Conservation (phyloP, 2,888 invertebrate genomes). For the Pristionchus arcanus region DNA sequence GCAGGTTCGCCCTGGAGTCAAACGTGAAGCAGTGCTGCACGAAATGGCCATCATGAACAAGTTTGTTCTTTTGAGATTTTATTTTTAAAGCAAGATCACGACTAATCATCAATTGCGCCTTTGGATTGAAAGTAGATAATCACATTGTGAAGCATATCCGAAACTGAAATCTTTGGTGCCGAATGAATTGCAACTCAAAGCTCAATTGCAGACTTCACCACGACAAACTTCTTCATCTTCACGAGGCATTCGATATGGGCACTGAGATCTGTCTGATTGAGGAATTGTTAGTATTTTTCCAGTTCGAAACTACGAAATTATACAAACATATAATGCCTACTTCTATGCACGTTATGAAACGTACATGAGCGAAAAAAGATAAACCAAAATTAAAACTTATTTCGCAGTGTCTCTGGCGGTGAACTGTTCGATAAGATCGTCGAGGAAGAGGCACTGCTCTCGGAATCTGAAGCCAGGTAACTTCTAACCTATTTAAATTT, state of each 20-base stretch:
- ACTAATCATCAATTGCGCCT: background rate
- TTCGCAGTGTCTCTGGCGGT: conserved; percentile 80
- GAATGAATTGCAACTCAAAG: background rate
- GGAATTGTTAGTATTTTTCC: conserved; percentile 80
- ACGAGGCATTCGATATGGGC: conserved; percentile 81
- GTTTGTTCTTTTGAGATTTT: background rate
- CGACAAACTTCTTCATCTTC: conserved; percentile 80
- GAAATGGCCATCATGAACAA: conserved; percentile 81
- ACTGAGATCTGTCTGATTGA: conserved; percentile 81
- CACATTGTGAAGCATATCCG: background rate
- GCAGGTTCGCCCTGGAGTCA: conserved; percentile 79
- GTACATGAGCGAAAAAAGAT: too few relatives aligned
- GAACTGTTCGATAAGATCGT: conserved; percentile 81
- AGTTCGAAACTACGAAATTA: too few relatives aligned
- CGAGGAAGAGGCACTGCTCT: conserved; percentile 80
- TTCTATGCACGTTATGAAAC: too few relatives aligned
- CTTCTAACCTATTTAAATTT: background rate
- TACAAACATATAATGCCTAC: too few relatives aligned
- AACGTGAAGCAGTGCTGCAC: conserved; percentile 80
- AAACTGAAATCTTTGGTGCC: background rate
- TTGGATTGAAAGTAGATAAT: background rate
- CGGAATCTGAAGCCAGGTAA: conserved; percentile 76
- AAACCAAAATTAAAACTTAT: conserved; percentile 1
- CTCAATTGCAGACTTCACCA: conserved; percentile 78
- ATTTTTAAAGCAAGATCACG: background rate